These are phyloP conservation scores for rat (Rattus norvegicus) DNA, from an alignment of 2,113 vertebrate genomes.

Conservation along the genomic window DNA sequence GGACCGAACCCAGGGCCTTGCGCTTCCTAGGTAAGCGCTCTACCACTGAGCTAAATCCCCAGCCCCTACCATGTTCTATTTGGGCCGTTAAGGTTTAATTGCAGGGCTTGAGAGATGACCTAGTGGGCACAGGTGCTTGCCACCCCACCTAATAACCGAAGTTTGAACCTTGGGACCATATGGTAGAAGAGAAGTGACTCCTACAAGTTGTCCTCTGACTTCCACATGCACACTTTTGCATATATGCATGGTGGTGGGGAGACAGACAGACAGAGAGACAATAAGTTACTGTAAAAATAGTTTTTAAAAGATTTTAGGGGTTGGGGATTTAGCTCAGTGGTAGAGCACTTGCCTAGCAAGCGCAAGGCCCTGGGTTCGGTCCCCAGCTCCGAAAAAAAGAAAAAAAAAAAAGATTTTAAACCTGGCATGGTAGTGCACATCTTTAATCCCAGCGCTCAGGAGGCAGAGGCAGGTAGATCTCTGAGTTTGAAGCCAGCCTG, in stretches of 20 bases:
- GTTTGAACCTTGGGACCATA: neutral
- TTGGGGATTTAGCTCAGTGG: too few species aligned
- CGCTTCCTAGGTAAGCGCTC: too few species aligned
- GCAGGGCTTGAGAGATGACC: neutral
- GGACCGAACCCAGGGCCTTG: too few species aligned
- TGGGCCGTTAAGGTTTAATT: neutral
- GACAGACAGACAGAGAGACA: neutral
- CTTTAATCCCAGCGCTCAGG: too few species aligned
- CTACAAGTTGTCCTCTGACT: neutral
- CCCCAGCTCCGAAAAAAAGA: too few species aligned
- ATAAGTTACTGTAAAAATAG: neutral
- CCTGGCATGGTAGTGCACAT: too few species aligned
- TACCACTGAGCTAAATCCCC: too few species aligned
- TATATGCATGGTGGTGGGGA: neutral
- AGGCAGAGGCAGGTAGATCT: too few species aligned
- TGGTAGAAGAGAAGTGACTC: neutral
- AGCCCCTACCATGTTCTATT: neutral
- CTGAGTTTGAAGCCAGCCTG: too few species aligned
- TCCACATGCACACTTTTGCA: neutral
- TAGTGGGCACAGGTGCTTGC: neutral
- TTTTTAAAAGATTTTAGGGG: neutral
- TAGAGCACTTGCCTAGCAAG: too few species aligned
- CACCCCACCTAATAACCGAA: neutral
- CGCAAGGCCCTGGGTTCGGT: too few species aligned
- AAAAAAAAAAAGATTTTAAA: neutral